phyloP scores from a whole-genome alignment of 2,113 vertebrate species.

The Pterocles burchelli region DNA sequence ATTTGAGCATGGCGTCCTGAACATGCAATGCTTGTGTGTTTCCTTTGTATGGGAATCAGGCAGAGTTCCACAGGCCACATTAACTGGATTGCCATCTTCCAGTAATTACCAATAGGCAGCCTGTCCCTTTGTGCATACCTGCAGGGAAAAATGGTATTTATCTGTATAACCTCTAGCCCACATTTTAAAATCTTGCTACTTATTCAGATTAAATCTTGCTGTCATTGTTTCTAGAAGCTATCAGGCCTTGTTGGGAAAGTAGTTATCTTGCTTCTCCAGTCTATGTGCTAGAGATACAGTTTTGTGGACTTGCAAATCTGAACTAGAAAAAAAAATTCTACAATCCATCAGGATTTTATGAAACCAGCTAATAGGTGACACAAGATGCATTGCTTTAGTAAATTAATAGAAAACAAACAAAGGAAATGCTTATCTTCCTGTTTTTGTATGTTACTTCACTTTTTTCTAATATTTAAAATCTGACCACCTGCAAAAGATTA shows the following conservation, averaged over 20 bases:
- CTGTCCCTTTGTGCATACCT: not conserved
- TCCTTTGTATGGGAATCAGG: constrained; percentile 18
- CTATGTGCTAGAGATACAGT: not conserved
- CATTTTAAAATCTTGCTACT: constrained; percentile 27
- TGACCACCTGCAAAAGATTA: constrained; percentile 65
- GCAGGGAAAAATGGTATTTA: not conserved
- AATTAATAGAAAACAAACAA: constrained; percentile 43
- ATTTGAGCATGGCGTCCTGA: not conserved
- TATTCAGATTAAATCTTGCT: constrained; percentile 38
- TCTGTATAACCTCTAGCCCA: not conserved
- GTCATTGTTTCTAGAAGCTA: constrained; percentile 33
- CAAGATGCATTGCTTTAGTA: constrained; percentile 30
- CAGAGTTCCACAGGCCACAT: not conserved
- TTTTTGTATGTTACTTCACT: constrained; percentile 17
- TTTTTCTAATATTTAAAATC: constrained; percentile 55
- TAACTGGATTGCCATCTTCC: constrained; percentile 34
- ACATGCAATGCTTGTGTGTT: not conserved
- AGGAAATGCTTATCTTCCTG: constrained; percentile 53
- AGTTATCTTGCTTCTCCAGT: constrained; percentile 7
- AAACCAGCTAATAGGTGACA: constrained; percentile 4
- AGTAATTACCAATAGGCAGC: not conserved
- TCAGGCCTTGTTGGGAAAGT: not conserved
- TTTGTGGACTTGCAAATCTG: not conserved
- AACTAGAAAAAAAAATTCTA: not conserved
- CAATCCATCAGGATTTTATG: not conserved